Percentiles rank a stretch among this genome's conserved stretches.
These are phyloP conservation scores for Drosophila albomicans DNA, from an alignment of 1,140 invertebrate genomes.

Conservation along the genomic window DNA sequence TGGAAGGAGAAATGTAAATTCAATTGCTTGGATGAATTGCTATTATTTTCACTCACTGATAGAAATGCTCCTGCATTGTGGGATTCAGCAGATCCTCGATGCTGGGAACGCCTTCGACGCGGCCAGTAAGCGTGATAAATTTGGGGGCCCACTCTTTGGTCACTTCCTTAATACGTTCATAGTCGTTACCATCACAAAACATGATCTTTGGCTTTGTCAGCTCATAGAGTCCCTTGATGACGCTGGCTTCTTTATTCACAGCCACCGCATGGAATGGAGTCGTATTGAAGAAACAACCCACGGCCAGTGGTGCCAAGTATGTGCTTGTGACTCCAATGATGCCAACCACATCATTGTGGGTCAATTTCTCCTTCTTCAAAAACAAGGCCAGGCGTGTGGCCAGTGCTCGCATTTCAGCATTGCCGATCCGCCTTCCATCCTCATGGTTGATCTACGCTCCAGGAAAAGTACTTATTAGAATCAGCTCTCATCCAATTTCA, in stretches of 20 bases:
- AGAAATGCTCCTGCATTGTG: slow-evolving; percentile 40
- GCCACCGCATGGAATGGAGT: slow-evolving; percentile 67
- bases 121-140: slow-evolving; percentile 53
- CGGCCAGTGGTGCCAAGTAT: slow-evolving; percentile 51
- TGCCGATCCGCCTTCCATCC: slow-evolving; percentile 53
- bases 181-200: slow-evolving; percentile 67
- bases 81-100: slow-evolving; percentile 52
- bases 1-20: background rate
- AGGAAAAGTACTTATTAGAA: background rate
- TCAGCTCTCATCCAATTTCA: too few relatives aligned
- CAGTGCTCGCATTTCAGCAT: slow-evolving; percentile 45
- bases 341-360: slow-evolving; percentile 60
- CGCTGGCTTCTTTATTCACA: slow-evolving; percentile 43
- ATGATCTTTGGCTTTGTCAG: slow-evolving; percentile 69
- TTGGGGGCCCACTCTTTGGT: slow-evolving; percentile 52
- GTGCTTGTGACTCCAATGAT: slow-evolving; percentile 53
- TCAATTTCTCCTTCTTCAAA: slow-evolving; percentile 46
- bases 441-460: slow-evolving; percentile 52
- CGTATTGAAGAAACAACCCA: slow-evolving; percentile 60
- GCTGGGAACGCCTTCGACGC: slow-evolving; percentile 54
- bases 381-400: slow-evolving; percentile 55
- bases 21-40: too few relatives aligned
- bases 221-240: slow-evolving; percentile 45
- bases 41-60: slow-evolving; percentile 32
- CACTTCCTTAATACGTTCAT: slow-evolving; percentile 55